Percentiles rank a stretch among this genome's conserved stretches.
These are phyloP conservation scores for Corythoichthys haematopterus DNA, from an alignment of 2,113 vertebrate species.

Conservation along the genomic window DNA sequence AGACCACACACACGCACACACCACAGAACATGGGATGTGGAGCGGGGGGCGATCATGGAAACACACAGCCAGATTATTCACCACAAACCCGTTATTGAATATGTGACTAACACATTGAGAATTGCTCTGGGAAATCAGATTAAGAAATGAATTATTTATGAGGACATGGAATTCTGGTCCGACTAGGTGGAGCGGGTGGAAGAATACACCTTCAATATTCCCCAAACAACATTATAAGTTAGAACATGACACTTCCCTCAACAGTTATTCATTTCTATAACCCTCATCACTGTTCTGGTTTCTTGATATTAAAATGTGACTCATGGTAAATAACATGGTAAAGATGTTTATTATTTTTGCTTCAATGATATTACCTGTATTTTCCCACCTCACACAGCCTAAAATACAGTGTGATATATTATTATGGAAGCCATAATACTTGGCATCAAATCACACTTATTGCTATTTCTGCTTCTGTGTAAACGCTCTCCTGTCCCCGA, in stretches of 20 bases:
- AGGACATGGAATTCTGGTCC: conserved; percentile 59
- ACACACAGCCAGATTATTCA: conserved; percentile 69
- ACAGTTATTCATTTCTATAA: conserved; percentile 67
- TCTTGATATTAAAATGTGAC: conserved; percentile 69
- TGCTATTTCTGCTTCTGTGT: conserved; percentile 23
- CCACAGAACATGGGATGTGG: conserved; percentile 20
- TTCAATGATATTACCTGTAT: conserved; percentile 60
- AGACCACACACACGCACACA: conserved; percentile 7
- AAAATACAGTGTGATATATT: conserved; percentile 56
- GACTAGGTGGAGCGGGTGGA: conserved; percentile 52
- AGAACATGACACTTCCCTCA: conserved; percentile 63
- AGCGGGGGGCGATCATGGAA: conserved; percentile 36
- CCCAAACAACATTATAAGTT: conserved; percentile 70
- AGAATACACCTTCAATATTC: conserved; percentile 63
- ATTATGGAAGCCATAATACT: conserved; percentile 38
- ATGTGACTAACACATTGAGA: conserved; percentile 73
- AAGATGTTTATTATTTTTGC: conserved; percentile 64
- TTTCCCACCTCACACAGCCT: conserved; percentile 21
- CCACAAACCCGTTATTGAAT: conserved; percentile 67
- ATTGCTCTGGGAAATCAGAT: conserved; percentile 73
- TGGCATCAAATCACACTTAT: conserved; percentile 48
- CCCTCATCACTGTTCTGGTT: conserved; percentile 51
- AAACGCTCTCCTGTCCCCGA: conserved; percentile 15
- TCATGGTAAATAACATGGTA: conserved; percentile 57
- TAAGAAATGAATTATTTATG: conserved; percentile 77